Conservation (phyloP, 2,888 invertebrate species). For the Eustalomyia histrio region DNA sequence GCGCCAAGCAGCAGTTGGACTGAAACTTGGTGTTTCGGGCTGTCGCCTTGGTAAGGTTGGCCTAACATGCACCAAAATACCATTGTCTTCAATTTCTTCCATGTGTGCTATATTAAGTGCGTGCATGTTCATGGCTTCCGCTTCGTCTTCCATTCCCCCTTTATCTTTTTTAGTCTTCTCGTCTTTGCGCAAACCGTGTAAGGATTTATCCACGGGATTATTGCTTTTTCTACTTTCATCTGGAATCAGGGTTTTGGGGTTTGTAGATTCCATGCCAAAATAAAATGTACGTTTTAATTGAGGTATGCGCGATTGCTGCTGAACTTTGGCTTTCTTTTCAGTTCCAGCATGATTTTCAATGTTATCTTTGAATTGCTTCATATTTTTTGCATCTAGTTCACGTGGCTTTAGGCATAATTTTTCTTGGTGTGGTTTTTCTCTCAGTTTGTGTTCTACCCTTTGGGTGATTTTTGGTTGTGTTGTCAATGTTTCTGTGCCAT, state of each 20-base stretch:
- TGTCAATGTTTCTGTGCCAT: neutral
- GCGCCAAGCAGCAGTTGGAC: slow-evolving; percentile 91
- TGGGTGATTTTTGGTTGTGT: neutral
- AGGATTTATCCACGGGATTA: neutral
- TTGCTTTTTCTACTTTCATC: neutral
- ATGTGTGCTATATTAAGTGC: slow-evolving; percentile 14
- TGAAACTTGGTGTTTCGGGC: slow-evolving; percentile 88
- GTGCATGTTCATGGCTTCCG: neutral
- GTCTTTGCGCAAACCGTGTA: neutral
- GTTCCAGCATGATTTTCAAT: neutral
- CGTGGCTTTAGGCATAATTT: neutral
- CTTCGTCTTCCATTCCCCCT: neutral
- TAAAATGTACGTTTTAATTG: slow-evolving; percentile 83
- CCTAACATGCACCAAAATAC: slow-evolving; percentile 86
- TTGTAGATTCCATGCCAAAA: slow-evolving; percentile 85
- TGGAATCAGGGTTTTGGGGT: neutral
- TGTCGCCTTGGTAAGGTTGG: slow-evolving; percentile 90
- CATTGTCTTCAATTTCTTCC: slow-evolving; percentile 80
- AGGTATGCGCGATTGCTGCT: slow-evolving; percentile 66
- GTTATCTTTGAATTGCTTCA: neutral
- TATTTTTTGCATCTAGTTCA: neutral
- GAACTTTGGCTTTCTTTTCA: slow-evolving; percentile 4
- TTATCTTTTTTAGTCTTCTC: neutral
- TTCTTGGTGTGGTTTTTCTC: neutral
- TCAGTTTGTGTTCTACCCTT: neutral